A percentile compares a stretch with the other conserved stretches of the same genome.
These are phyloP conservation scores for Lagopus muta DNA, from an alignment of 2,113 vertebrate species.

Conservation along the genomic window DNA sequence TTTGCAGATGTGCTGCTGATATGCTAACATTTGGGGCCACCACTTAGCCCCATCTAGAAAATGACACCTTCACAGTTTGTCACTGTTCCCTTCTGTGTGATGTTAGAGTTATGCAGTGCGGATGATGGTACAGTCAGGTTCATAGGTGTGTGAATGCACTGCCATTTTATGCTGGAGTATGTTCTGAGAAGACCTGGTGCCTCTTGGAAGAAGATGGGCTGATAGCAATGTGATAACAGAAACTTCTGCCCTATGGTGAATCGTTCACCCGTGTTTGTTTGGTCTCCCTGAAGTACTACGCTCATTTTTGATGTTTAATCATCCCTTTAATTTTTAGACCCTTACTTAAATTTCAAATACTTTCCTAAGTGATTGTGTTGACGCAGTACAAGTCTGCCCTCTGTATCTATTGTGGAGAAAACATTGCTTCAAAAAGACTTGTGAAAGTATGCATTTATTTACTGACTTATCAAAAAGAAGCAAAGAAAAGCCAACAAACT, in stretches of 20 bases:
- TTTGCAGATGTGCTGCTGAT: background rate
- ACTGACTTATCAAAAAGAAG: background rate
- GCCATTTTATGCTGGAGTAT: background rate
- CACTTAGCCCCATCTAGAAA: background rate
- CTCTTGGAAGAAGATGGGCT: background rate
- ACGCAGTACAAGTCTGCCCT: background rate
- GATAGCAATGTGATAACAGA: background rate
- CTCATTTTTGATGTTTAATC: background rate
- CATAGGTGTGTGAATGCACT: background rate
- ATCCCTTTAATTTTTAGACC: background rate
- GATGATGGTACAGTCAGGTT: background rate
- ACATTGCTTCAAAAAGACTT: background rate
- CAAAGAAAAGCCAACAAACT: background rate
- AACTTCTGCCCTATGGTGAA: background rate
- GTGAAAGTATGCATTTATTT: background rate
- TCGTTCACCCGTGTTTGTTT: background rate
- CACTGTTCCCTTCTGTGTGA: background rate
- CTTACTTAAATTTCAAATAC: background rate
- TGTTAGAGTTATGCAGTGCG: background rate
- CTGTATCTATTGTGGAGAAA: background rate
- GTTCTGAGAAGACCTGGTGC: background rate
- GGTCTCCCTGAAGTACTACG: background rate
- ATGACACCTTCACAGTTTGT: background rate
- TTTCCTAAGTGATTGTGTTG: background rate
- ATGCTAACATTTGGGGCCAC: accelerated